Percentiles rank a stretch among this genome's conserved stretches.
phyloP scores from a whole-genome alignment of 2,113 vertebrate species.

The Cyanoliseus patagonus region DNA sequence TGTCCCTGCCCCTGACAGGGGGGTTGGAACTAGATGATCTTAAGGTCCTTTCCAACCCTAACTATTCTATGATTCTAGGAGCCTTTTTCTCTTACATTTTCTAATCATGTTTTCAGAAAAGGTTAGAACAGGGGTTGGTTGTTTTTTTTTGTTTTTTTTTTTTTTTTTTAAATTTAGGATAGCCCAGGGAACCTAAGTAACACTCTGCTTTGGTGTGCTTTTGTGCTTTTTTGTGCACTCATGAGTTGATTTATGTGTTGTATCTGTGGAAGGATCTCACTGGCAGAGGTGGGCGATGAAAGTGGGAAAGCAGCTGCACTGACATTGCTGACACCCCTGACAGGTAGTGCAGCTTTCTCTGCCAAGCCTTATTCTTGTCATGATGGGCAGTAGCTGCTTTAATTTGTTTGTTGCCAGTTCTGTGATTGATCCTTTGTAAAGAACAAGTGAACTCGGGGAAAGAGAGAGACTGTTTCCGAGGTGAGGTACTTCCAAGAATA shows the following conservation, averaged over 20 bases:
- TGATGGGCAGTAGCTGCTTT: neutral
- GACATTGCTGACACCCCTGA: rapidly evolving
- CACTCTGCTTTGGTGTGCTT: neutral
- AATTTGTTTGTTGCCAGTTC: neutral
- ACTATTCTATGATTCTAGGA: neutral
- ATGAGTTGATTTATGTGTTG: rapidly evolving
- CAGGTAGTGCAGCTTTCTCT: neutral
- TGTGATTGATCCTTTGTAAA: neutral
- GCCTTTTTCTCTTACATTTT: neutral
- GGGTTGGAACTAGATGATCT: too few relatives aligned
- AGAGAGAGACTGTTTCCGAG: neutral
- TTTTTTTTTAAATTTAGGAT: neutral
- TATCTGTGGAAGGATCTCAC: neutral
- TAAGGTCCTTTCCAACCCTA: too few relatives aligned
- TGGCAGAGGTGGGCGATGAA: rapidly evolving
- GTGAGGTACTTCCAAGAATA: neutral
- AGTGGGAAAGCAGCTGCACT: neutral
- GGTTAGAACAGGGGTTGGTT: neutral
- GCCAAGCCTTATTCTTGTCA: neutral
- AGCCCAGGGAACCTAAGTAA: neutral
- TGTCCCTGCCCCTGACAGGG: too few relatives aligned
- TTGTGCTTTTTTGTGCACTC: neutral
- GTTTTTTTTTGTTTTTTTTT: too few relatives aligned
- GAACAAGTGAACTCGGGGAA: neutral
- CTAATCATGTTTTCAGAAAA: neutral